Percentiles rank a stretch among this genome's conserved stretches.
Evolutionary conservation across 2,113 vertebrate species (phyloP).

Genomic region (Anolis sagrei): DNA sequence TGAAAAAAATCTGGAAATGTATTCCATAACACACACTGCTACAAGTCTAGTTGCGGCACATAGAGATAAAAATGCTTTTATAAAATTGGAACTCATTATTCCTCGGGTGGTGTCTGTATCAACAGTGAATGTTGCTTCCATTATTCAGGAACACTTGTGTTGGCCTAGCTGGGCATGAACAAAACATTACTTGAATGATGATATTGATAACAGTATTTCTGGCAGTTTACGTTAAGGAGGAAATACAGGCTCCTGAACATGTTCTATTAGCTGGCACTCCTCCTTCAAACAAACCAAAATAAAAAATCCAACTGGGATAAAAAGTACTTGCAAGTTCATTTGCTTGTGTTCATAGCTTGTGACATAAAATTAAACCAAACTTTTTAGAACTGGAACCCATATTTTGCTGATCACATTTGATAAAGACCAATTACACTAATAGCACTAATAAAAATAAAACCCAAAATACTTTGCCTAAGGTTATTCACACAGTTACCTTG

Average conservation of each 20-base stretch:
- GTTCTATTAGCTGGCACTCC: neutral
- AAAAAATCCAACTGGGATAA: no score
- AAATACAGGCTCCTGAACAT: neutral
- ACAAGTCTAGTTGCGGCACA: neutral
- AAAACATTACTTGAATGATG: neutral
- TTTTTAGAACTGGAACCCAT: neutral
- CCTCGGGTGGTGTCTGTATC: conserved; percentile 21
- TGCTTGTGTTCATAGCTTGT: neutral
- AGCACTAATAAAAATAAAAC: conserved; percentile 7
- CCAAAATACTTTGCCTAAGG: neutral
- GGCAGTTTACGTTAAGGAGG: neutral
- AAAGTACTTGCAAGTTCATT: neutral
- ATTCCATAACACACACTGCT: conserved; percentile 10
- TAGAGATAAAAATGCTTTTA: neutral
- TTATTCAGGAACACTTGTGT: conserved; percentile 41
- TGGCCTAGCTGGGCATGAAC: conserved; percentile 7
- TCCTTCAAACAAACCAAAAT: neutral
- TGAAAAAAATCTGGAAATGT: conserved; percentile 4
- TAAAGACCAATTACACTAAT: neutral
- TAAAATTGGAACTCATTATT: neutral
- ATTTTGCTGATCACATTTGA: neutral
- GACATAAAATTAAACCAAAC: neutral
- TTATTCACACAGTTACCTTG: neutral
- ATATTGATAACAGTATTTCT: neutral
- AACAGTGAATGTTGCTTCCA: neutral